Evolutionary conservation across 2,797 vertebrate species (phyloP).

Genomic region (Arnoldichthys spilopterus): DNA sequence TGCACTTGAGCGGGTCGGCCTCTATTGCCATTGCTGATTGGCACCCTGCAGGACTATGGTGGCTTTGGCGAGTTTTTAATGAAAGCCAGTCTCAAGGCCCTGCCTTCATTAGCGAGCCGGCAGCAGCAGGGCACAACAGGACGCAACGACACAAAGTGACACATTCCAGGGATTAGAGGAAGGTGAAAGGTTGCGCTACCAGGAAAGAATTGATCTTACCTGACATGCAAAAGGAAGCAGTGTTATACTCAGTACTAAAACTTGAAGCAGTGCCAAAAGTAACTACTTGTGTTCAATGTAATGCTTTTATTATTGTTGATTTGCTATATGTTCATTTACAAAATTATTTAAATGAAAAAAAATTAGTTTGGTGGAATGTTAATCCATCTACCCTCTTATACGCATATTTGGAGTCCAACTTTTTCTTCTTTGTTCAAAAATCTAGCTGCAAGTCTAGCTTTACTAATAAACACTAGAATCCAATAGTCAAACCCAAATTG

Average conservation of each 20-base stretch:
- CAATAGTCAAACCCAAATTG: no score
- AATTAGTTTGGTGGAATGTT: no score
- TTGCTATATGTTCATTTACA: no score
- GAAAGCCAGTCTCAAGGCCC: conserved; percentile 36
- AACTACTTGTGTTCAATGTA: no score
- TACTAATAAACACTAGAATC: no score
- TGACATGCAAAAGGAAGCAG: conserved; percentile 21
- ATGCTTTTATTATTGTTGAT: background rate
- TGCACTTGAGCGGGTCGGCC: conserved; percentile 51
- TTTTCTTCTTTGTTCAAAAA: no score
- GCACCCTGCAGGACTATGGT: conserved; percentile 44
- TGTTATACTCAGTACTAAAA: conserved; percentile 21
- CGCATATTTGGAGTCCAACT: no score
- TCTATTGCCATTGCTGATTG: conserved; percentile 47
- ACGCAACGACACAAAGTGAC: conserved; percentile 43
- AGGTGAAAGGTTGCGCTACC: conserved; percentile 35
- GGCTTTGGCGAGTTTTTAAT: conserved; percentile 49
- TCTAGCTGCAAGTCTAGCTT: no score
- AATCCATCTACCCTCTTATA: no score
- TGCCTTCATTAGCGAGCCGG: conserved; percentile 44
- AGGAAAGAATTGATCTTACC: conserved; percentile 35
- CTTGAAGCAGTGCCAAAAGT: background rate
- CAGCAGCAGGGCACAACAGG: conserved; percentile 11
- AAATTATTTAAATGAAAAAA: no score
- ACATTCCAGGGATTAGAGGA: conserved; percentile 52